phyloP scores from a whole-genome alignment of 2,113 vertebrate species.

The Cyanoderma ruficeps region DNA sequence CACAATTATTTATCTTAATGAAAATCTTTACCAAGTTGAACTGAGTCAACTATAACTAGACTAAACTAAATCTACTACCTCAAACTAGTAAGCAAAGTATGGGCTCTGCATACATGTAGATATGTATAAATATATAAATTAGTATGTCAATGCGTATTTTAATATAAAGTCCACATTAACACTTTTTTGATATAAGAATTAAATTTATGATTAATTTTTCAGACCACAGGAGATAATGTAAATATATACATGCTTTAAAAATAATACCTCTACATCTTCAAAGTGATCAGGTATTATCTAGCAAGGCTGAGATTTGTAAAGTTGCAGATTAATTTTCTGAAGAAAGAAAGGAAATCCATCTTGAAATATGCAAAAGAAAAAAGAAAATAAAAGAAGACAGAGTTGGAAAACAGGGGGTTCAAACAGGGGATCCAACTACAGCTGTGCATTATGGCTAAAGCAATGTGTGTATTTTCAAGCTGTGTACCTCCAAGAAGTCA shows the following conservation, averaged over 20 bases:
- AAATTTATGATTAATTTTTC: neutral
- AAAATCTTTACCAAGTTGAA: neutral
- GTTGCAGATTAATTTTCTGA: neutral
- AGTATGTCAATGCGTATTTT: neutral
- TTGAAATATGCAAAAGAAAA: neutral
- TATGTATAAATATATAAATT: neutral
- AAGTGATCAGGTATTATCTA: neutral
- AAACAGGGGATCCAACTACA: neutral
- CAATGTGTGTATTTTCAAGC: neutral
- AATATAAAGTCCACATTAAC: neutral
- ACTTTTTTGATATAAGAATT: neutral
- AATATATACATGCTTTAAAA: neutral
- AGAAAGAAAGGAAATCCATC: neutral
- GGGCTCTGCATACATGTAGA: neutral
- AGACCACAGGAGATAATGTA: neutral
- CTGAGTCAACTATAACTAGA: neutral
- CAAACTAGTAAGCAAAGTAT: neutral
- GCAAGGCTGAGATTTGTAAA: neutral
- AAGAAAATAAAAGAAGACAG: neutral
- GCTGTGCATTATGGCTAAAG: neutral
- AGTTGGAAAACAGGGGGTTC: neutral
- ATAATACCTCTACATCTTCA: neutral
- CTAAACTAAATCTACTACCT: neutral
- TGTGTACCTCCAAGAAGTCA: neutral
- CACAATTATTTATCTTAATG: neutral